Evolutionary conservation across 2,888 invertebrate genomes (phyloP), one percentile per base, ranked within the genome.

Genomic region (Rhagonycha lutea): DNA sequence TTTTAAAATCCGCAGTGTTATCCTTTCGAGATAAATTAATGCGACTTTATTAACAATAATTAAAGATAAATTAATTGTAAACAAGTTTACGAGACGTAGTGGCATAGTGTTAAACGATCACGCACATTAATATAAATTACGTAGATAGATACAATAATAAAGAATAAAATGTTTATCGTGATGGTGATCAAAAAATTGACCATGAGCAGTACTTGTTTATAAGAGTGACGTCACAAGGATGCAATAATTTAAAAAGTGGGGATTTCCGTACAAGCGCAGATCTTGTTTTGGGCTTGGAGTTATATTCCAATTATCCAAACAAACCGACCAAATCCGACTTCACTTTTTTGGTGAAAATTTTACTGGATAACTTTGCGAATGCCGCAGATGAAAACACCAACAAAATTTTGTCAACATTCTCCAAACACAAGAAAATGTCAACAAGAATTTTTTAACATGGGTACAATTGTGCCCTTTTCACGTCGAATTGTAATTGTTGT

Each of bases 211-310:
- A 72, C 72, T 80, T 85, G 84, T 84, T 84, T 84, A 84, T 84
- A 76, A 70, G 80, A 80, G 81, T 86, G 86, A 86, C 86, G 86
- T 86, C 86, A 86, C 83, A 81, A 80, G 83, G 83, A 85, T 84
- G 84, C 85, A 84, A 83, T 83, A 83, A 84, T 83, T 83, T 82
- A 80, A 80, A 75, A 77, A 71, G 73, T 70, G 78, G 75, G 76
- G 76, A 79, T 80, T 85, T 85, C 85, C 85, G 86, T 85, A 79
- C 85, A 84, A 83, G 86, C 86, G 86, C 84, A 78, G 71, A 79
- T 67, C 79, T 76, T 74, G 78, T 78, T 78, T 78, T 75, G 68
- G 78, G 75, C 24, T 62, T 71, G 60, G 72, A 47, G 72, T 67
- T 69, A 47, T 70, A 47, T 29, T 71, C 63, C 18, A 77, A 74